Conservation (phyloP, 1,140 invertebrate genomes). For the Orius insidiosus region DNA sequence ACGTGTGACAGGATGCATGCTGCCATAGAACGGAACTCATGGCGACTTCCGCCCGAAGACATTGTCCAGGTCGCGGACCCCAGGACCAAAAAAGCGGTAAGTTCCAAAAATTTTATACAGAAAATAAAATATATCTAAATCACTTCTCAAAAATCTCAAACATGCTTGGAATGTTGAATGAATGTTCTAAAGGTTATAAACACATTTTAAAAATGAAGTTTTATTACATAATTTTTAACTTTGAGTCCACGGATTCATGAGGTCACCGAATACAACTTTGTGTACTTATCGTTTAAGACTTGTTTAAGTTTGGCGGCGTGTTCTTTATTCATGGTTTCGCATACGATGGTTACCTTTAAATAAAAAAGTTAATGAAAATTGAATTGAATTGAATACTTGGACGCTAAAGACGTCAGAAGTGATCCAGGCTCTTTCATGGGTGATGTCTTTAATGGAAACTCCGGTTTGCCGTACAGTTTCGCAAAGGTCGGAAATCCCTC, state of each 20-base stretch:
- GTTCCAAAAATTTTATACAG: too few relatives aligned
- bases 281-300: slow-evolving; percentile 39
- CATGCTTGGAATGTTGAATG: too few relatives aligned
- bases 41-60: slow-evolving; percentile 73
- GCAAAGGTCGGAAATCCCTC: slow-evolving; percentile 74
- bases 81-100: slow-evolving; percentile 44
- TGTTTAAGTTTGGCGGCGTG: slow-evolving; percentile 51
- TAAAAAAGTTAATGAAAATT: slow-evolving; percentile 12
- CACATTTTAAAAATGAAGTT: too few relatives aligned
- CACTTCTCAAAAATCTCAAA: slow-evolving; percentile 23
- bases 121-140: slow-evolving; percentile 25
- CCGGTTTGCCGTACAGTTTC: slow-evolving; percentile 53
- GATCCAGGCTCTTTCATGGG: slow-evolving; percentile 86
- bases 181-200: too few relatives aligned
- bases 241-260: slow-evolving; percentile 9
- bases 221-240: neutral
- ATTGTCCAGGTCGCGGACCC: slow-evolving; percentile 72
- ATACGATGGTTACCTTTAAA: slow-evolving; percentile 57
- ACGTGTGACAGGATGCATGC: slow-evolving; percentile 43
- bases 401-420: slow-evolving; percentile 72
- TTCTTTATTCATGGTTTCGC: slow-evolving; percentile 64
- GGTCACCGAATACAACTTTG: slow-evolving; percentile 19
- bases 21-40: slow-evolving; percentile 62
- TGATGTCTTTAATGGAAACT: slow-evolving; percentile 85
- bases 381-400: slow-evolving; percentile 29